Conservation (phyloP, 2,888 invertebrate species). For the Sphaeridia pumilis region DNA sequence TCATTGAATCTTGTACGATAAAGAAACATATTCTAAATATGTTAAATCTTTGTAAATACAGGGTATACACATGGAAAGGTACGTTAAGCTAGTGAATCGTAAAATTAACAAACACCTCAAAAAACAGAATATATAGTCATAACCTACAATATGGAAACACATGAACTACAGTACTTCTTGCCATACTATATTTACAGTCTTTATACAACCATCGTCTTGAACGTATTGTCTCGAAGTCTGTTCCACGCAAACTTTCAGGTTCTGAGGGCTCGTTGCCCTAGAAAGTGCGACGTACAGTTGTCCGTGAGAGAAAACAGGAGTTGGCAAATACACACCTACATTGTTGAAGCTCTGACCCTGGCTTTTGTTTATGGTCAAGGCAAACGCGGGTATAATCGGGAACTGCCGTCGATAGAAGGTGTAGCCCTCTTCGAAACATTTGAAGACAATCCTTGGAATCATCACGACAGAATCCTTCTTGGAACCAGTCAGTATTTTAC, state of each 20-base stretch:
- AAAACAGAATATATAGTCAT: too few relatives aligned
- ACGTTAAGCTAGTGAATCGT: too few relatives aligned
- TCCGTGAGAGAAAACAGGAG: conserved; percentile 17
- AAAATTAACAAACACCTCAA: too few relatives aligned
- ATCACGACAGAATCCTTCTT: background rate
- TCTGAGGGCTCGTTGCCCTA: background rate
- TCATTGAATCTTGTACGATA: too few relatives aligned
- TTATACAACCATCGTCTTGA: too few relatives aligned
- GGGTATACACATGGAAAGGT: too few relatives aligned
- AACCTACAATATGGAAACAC: too few relatives aligned
- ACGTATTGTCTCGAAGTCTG: too few relatives aligned
- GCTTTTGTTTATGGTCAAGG: conserved; percentile 18
- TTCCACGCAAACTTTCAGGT: background rate
- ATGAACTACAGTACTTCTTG: too few relatives aligned
- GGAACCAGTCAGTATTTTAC: conserved; percentile 5
- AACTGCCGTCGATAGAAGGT: conserved; percentile 35
- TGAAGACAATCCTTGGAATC: background rate
- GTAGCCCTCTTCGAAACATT: conserved; percentile 13
- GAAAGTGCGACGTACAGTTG: conserved; percentile 11
- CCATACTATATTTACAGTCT: too few relatives aligned
- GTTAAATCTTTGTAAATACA: too few relatives aligned
- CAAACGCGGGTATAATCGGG: conserved; percentile 35
- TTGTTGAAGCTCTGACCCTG: conserved; percentile 18
- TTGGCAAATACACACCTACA: conserved; percentile 17
- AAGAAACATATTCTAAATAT: too few relatives aligned